Conservation (phyloP, 2,888 invertebrate genomes). For the Drosophila villosipedis region DNA sequence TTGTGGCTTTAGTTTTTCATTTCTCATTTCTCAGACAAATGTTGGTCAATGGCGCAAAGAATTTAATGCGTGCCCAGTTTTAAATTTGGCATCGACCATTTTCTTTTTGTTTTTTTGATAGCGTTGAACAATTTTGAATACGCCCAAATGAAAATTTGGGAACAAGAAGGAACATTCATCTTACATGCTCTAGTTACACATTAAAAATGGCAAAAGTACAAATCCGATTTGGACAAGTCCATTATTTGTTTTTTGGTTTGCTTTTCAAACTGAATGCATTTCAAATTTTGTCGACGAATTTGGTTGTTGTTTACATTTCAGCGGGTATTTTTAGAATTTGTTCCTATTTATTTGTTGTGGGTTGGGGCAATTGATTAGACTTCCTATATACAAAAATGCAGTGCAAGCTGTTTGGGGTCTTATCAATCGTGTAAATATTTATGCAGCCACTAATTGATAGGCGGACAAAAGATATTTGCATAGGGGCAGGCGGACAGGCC, state of each 20-base stretch:
- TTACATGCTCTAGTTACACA: slow-evolving; percentile 28
- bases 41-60: slow-evolving; percentile 72
- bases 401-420: slow-evolving; percentile 32
- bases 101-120: slow-evolving; percentile 24
- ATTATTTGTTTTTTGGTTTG: slow-evolving; percentile 7
- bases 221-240: slow-evolving; percentile 14
- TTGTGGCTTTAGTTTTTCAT: slow-evolving; percentile 23
- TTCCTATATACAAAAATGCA: slow-evolving; percentile 66
- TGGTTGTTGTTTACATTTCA: slow-evolving; percentile 41
- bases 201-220: slow-evolving; percentile 40
- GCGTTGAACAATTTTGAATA: neutral
- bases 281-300: slow-evolving; percentile 18
- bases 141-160: slow-evolving; percentile 6
- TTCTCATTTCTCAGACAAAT: slow-evolving; percentile 50
- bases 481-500: slow-evolving; percentile 25
- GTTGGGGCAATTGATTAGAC: slow-evolving; percentile 50
- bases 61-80: slow-evolving; percentile 41
- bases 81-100: slow-evolving; percentile 46
- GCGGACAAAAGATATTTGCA: slow-evolving; percentile 76
- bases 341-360: slow-evolving; percentile 53
- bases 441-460: slow-evolving; percentile 70
- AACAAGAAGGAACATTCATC: neutral
- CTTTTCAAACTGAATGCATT: slow-evolving; percentile 8
- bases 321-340: slow-evolving; percentile 51
- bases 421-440: slow-evolving; percentile 70